phyloP scores from a whole-genome alignment of 2,888 invertebrate genomes.

The Stomorhina lunata region DNA sequence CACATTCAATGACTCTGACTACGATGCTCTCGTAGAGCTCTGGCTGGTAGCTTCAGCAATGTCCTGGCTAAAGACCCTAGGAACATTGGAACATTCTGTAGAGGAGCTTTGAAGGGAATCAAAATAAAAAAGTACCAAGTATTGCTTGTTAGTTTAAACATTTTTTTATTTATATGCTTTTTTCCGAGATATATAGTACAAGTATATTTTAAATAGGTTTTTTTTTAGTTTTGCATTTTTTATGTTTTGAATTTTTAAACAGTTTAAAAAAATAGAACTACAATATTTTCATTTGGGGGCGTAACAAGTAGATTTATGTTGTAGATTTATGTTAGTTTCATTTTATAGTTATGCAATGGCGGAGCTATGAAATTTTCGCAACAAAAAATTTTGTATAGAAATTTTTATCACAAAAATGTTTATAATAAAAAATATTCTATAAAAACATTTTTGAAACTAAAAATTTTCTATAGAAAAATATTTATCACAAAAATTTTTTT shows the following conservation, averaged over 20 bases:
- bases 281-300: constrained; percentile 34
- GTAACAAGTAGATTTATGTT: constrained; percentile 58
- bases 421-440: no score
- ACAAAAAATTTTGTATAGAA: no score
- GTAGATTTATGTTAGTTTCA: not conserved
- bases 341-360: no score
- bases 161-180: constrained; percentile 18
- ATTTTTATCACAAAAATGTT: no score
- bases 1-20: no score
- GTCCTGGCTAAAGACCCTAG: not conserved
- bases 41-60: not conserved
- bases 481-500: no score
- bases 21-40: not conserved
- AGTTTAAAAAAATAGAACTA: not conserved
- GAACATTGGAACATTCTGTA: not conserved
- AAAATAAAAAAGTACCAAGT: constrained; percentile 29
- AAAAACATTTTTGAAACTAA: no score
- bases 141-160: constrained; percentile 23
- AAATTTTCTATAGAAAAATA: no score
- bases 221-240: constrained; percentile 4
- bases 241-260: not conserved
- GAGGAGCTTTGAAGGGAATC: no score
- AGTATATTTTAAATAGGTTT: constrained; percentile 18
- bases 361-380: no score
- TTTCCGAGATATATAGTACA: not conserved